A percentile compares a stretch with the other conserved stretches of the same genome.
These are phyloP conservation scores for Blastobasis lacticolella DNA, from an alignment of 2,888 invertebrate genomes.

Conservation along the genomic window DNA sequence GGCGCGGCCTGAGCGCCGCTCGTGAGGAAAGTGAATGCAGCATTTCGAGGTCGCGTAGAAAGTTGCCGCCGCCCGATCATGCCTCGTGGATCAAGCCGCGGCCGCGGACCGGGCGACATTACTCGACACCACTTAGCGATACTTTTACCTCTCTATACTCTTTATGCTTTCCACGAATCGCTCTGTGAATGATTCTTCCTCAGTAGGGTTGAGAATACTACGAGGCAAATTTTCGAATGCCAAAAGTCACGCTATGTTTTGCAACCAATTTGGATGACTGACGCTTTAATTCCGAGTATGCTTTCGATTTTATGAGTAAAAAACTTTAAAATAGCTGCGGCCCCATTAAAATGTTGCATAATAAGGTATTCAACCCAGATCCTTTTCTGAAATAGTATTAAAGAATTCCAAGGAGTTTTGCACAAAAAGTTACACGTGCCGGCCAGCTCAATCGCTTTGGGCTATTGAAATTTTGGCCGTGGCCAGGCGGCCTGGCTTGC, in stretches of 20 bases:
- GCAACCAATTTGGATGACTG: conserved; percentile 24
- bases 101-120: too few relatives aligned
- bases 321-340: conserved; percentile 28
- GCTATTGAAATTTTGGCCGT: conserved; percentile 68
- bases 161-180: neutral
- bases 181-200: conserved; percentile 13
- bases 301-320: conserved; percentile 27
- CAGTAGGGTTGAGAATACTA: conserved; percentile 15
- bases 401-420: conserved; percentile 62
- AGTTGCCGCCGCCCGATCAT: conserved; percentile 48
- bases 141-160: neutral
- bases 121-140: too few relatives aligned
- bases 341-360: conserved; percentile 58
- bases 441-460: conserved; percentile 52
- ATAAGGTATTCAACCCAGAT: conserved; percentile 60
- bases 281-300: conserved; percentile 30
- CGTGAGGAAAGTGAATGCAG: conserved; percentile 72
- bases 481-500: conserved; percentile 47
- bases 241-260: conserved; percentile 31
- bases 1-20: conserved; percentile 41
- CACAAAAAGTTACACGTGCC: conserved; percentile 73
- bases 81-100: neutral
- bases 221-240: conserved; percentile 18
- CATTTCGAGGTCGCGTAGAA: conserved; percentile 72
- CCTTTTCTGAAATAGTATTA: conserved; percentile 45